These are phyloP conservation scores for Physocephala rufipes DNA, from an alignment of 2,888 invertebrate genomes.

Conservation along the genomic window DNA sequence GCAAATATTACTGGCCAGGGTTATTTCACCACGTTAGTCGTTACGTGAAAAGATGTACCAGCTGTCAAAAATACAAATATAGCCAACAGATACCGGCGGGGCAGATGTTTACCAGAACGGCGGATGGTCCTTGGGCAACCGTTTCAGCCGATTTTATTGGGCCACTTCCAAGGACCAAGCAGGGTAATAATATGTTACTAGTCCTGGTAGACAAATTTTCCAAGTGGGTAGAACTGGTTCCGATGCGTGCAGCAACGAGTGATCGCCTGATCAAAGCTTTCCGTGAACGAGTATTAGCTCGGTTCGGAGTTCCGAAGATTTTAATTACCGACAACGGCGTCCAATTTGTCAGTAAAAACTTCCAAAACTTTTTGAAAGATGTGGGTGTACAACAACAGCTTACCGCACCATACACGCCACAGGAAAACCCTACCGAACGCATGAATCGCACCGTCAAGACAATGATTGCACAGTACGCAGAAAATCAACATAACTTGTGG, in stretches of 20 bases:
- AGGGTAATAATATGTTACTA: not conserved
- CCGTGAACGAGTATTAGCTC: not conserved
- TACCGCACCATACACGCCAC: not conserved
- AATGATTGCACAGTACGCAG: not conserved
- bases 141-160: slow-evolving; percentile 12
- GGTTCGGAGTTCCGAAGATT: not conserved
- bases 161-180: not conserved
- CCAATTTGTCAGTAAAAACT: not conserved
- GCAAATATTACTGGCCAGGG: too few relatives aligned
- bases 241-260: slow-evolving; percentile 22
- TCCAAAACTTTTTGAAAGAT: not conserved
- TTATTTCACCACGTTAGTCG: too few relatives aligned
- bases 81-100: not conserved
- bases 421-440: not conserved
- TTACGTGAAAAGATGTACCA: slow-evolving; percentile 11
- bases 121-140: too few relatives aligned
- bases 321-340: not conserved
- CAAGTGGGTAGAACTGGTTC: slow-evolving; percentile 8
- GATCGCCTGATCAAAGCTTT: not conserved
- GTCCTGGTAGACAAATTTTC: not conserved
- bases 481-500: not conserved
- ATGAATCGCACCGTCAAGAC: not conserved
- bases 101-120: too few relatives aligned
- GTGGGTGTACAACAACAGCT: not conserved
- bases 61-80: slow-evolving; percentile 8